These are phyloP conservation scores for Heterodera schachtii DNA, from an alignment of 1,140 invertebrate genomes.

Conservation along the genomic window DNA sequence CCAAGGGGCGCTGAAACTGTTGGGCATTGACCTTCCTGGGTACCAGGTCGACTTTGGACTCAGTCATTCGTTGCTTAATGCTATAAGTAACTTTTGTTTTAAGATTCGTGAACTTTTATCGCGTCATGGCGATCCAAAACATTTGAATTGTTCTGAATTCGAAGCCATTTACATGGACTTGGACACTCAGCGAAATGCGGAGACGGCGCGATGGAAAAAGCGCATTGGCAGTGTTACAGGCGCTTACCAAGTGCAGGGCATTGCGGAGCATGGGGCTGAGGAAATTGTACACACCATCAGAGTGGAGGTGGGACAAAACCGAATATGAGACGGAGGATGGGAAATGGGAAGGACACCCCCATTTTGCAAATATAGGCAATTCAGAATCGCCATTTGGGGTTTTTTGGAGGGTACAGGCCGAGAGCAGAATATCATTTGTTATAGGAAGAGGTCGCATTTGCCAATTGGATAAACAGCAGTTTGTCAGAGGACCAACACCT, in stretches of 20 bases:
- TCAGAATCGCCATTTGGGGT: too few species aligned
- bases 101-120: conserved; percentile 56
- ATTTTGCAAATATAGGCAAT: too few species aligned
- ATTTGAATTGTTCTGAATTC: conserved; percentile 53
- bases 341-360: too few species aligned
- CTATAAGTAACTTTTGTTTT: background rate
- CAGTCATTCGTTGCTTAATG: too few species aligned
- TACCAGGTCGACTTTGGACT: conserved; percentile 44
- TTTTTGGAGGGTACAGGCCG: too few species aligned
- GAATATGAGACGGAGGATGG: too few species aligned
- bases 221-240: conserved; percentile 88
- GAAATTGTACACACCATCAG: conserved; percentile 66
- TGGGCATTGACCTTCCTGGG: conserved; percentile 61
- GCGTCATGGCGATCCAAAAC: conserved; percentile 45
- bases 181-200: conserved; percentile 84
- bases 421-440: conserved; percentile 65
- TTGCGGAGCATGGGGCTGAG: conserved; percentile 86
- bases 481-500: conserved; percentile 84
- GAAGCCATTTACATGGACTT: conserved; percentile 78
- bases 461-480: conserved; percentile 95
- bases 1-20: conserved; percentile 54
- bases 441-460: conserved; percentile 96
- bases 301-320: conserved; percentile 51
- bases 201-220: conserved; percentile 86
- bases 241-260: conserved; percentile 90